phyloP scores from a whole-genome alignment of 2,113 vertebrate genomes.

The Dryoscopus gambensis region DNA sequence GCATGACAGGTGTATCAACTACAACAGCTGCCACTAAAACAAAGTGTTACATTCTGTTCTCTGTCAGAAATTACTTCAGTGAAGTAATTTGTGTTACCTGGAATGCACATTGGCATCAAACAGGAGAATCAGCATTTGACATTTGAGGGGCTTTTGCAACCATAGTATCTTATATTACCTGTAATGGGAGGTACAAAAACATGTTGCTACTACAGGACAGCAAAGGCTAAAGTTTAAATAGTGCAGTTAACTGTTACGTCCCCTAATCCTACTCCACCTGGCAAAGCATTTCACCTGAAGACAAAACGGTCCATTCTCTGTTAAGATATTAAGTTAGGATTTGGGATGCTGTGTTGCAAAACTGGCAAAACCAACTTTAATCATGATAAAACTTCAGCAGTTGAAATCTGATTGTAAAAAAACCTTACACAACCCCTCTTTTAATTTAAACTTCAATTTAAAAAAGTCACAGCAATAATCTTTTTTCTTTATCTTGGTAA shows the following conservation, averaged over 20 bases:
- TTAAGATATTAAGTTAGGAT: background rate
- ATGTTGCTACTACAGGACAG: background rate
- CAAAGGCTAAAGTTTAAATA: background rate
- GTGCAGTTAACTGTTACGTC: background rate
- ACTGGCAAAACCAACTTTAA: background rate
- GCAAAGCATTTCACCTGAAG: background rate
- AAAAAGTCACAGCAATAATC: background rate
- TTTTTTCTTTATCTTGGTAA: background rate
- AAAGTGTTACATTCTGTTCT: background rate
- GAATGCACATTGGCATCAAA: background rate
- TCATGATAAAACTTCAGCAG: background rate
- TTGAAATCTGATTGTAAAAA: background rate
- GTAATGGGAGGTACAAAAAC: conserved; percentile 12
- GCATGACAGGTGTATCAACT: background rate
- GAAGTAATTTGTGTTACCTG: conserved; percentile 35
- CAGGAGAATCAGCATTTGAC: conserved; percentile 24
- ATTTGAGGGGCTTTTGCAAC: conserved; percentile 29
- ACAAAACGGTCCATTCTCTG: background rate
- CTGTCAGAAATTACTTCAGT: conserved; percentile 22
- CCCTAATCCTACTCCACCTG: background rate
- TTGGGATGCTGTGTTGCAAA: background rate
- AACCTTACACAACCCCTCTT: background rate
- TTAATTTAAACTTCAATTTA: background rate
- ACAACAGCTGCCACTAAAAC: background rate
- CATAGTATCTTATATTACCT: background rate